Base-by-base conservation (phyloP, 2,797 vertebrate species). In the Fratercula arctica region DNA sequence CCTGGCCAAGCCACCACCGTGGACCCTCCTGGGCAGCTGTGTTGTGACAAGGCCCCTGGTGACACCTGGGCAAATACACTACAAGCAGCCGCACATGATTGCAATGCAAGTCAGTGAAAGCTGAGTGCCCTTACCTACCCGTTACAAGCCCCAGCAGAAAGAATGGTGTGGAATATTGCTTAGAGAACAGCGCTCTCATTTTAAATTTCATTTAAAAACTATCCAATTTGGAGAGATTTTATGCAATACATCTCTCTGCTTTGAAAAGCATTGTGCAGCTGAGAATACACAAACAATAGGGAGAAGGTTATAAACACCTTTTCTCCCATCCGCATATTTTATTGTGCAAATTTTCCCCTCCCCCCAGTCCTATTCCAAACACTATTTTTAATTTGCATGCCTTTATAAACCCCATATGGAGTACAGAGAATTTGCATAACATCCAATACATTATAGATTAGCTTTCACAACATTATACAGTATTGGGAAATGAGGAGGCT, bases 361-460 rank as follows among this genome's bases (percentile, higher is more conserved):
- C 92, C 86, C 95, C 92, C 64, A 72, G 85, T 59, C 89, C 89
- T 95, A 79, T 95, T 97, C 87, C 3, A n/a, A 96, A 95, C 73
- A 84, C 92, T 88, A 87, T 96, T 95, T 96, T 96, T 96, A 96
- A 97, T 97, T 88, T 96, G 90, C 95, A 88, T 93, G 66, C 87
- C 90, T 95, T 96, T 92, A 89, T 72, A 97, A 94, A 97, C 70
- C 90, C 97, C 92, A 76, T 84, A 93, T 7, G 67, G 89, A 96
- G 74, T 51, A 93, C 75, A 82, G 90, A 85, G 83, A 90, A 96
- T 96, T 94, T 97, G 96, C 95, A 96, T 95, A 95, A 88, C 91
- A 93, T 87, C 91, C 96, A 96, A 89, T 96, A 96, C 91, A 93
- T 96, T 94, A 96, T 89, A 97, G 96, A 97, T 97, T 97, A 96